Evolutionary conservation across 2,113 vertebrate genomes (phyloP).

Genomic region (Carollia perspicillata): DNA sequence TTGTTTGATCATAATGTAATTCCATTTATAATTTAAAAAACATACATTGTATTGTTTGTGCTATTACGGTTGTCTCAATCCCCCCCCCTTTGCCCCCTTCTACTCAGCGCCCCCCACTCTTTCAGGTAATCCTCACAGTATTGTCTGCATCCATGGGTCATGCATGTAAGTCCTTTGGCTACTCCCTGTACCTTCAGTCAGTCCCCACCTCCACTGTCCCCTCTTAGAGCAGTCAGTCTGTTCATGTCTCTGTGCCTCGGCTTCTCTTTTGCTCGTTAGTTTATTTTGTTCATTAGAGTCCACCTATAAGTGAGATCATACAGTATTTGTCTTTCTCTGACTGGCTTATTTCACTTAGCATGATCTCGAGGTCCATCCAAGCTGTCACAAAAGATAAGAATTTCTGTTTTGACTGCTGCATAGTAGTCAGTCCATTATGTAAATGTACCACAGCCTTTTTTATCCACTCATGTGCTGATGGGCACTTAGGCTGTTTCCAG

Average conservation of each 20-base stretch:
- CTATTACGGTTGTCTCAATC: too few relatives aligned
- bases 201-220: neutral
- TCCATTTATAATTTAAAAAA: too few relatives aligned
- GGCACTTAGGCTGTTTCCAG: neutral
- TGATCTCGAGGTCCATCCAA: neutral
- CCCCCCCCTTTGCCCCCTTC: too few relatives aligned
- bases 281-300: neutral
- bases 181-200: too few relatives aligned
- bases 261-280: neutral
- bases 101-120: too few relatives aligned
- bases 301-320: neutral
- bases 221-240: neutral
- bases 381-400: neutral
- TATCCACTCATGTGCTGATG: neutral
- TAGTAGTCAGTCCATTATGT: neutral
- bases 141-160: too few relatives aligned
- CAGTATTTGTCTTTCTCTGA: neutral
- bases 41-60: too few relatives aligned
- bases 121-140: too few relatives aligned
- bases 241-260: neutral
- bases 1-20: too few relatives aligned
- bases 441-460: neutral
- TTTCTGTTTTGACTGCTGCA: neutral
- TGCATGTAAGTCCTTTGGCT: too few relatives aligned
- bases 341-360: neutral